Evolutionary conservation across 1,140 invertebrate genomes (phyloP).

Genomic region (Pogonomyrmex barbatus): DNA sequence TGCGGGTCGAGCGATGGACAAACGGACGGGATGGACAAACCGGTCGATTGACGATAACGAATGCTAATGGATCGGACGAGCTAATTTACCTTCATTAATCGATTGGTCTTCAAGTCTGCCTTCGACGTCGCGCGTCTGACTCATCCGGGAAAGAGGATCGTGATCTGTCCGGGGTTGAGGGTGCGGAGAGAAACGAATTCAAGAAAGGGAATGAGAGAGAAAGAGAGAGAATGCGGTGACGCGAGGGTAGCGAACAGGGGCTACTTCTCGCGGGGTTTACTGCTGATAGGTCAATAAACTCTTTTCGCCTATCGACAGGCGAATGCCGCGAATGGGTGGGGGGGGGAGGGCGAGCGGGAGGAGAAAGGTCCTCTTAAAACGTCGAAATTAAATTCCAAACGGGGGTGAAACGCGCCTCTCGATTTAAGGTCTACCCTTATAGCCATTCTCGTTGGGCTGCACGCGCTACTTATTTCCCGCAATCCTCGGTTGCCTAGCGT

Average conservation of each 20-base stretch:
- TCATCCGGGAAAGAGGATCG: slow-evolving; percentile 38
- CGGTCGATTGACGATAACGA: slow-evolving; percentile 83
- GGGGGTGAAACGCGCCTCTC: slow-evolving; percentile 60
- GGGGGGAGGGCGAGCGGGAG: not conserved
- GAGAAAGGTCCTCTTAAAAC: slow-evolving; percentile 78
- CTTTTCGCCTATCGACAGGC: slow-evolving; percentile 73
- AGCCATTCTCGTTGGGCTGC: slow-evolving; percentile 52
- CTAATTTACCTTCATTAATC: slow-evolving; percentile 83
- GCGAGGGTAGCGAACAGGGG: slow-evolving; percentile 35
- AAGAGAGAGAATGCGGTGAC: not conserved
- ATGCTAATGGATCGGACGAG: slow-evolving; percentile 83
- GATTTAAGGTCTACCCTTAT: slow-evolving; percentile 78
- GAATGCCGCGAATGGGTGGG: slow-evolving; percentile 34
- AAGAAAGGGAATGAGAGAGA: slow-evolving; percentile 37
- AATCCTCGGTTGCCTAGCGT: slow-evolving; percentile 72
- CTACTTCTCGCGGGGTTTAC: slow-evolving; percentile 69
- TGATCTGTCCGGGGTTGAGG: slow-evolving; percentile 13
- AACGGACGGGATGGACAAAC: slow-evolving; percentile 67
- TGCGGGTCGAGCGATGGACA: slow-evolving; percentile 77
- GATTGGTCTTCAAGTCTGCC: slow-evolving; percentile 79
- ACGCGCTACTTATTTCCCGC: slow-evolving; percentile 80
- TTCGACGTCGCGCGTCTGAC: slow-evolving; percentile 68
- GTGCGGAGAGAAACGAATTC: not conserved
- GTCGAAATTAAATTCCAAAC: slow-evolving; percentile 82
- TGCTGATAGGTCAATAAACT: slow-evolving; percentile 79